Percentiles rank a stretch among this genome's conserved stretches.
These are phyloP conservation scores for Ceyx margarethae DNA, from an alignment of 2,113 vertebrate genomes.

Conservation along the genomic window DNA sequence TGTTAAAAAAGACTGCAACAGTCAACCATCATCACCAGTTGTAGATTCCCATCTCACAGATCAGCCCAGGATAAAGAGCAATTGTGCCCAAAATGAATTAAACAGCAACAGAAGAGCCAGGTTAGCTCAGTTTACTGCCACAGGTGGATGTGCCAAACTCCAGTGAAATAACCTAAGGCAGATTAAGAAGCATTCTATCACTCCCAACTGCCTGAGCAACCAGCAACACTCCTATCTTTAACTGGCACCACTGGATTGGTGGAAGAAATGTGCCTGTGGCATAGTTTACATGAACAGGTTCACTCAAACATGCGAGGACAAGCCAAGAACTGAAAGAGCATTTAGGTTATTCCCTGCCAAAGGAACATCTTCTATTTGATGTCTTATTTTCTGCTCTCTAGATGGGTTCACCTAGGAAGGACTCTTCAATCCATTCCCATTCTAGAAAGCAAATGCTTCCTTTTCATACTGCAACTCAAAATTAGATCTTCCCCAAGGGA, in stretches of 20 bases:
- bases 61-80: background rate
- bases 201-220: background rate
- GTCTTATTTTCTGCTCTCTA: background rate
- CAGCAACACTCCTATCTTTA: background rate
- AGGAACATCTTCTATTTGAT: background rate
- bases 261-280: background rate
- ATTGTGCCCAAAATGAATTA: background rate
- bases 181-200: background rate
- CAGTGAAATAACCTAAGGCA: background rate
- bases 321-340: background rate
- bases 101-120: background rate
- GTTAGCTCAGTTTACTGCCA: background rate
- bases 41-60: background rate
- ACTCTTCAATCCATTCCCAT: background rate
- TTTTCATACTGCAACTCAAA: background rate
- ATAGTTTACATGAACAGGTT: background rate
- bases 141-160: background rate
- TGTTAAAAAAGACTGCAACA: background rate
- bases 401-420: background rate
- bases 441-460: background rate
- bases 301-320: background rate
- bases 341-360: background rate
- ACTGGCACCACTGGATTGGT: background rate
- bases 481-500: background rate
- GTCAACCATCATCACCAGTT: background rate